Base-by-base conservation (phyloP, 2,113 vertebrate genomes). In the Silurus glanis region DNA sequence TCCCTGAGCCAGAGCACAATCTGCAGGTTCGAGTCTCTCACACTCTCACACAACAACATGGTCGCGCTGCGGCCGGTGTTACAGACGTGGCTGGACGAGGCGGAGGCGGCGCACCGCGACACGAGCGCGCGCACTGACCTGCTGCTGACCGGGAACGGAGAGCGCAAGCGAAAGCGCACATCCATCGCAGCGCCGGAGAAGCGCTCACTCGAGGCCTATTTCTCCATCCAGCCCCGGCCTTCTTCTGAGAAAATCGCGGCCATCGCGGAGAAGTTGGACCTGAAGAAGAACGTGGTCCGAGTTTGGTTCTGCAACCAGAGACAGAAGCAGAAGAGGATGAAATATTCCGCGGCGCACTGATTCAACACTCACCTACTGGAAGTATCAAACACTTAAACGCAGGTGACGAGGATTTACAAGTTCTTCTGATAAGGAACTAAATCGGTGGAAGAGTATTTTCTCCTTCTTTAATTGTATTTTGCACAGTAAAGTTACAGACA, bases 281-380 rank as follows among this genome's bases (percentile, higher is more conserved):
- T 99, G 83, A 99, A 99, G 94, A 99, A 99, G 94, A 99, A 99
- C 91, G 98, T 99, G 93, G 98, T 99, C 79, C 97, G 98, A 6
- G 98, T 99, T 86, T 99, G 98, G 98, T 99, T 99, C 93, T 99
- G 97, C 93, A 99, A 99, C 94, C 98, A 99, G 94, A 95, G 98
- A 88, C 98, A 99, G 96, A 99, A 99, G 95, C 98, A 99, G 95
- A 99, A 99, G 94, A 95, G 98, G 90, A 99, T 99, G 98, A 99
- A 99, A 92, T 99, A 99, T 91, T 99, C 97, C 2, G 98, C 98
- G 71, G 95, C 94, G 86, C 97, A 97, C 92, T 89, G 82, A 56
- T 67, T n/a, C 19, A 74, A 6, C 71, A 19, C 67, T 37, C 1
- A 17, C 5, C 21, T 12, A 10, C 71, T 53, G 74, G 74, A 25